A percentile compares a stretch with the other conserved stretches of the same genome.
Conservation (phyloP, 2,113 vertebrate species). For the Turnix velox region DNA sequence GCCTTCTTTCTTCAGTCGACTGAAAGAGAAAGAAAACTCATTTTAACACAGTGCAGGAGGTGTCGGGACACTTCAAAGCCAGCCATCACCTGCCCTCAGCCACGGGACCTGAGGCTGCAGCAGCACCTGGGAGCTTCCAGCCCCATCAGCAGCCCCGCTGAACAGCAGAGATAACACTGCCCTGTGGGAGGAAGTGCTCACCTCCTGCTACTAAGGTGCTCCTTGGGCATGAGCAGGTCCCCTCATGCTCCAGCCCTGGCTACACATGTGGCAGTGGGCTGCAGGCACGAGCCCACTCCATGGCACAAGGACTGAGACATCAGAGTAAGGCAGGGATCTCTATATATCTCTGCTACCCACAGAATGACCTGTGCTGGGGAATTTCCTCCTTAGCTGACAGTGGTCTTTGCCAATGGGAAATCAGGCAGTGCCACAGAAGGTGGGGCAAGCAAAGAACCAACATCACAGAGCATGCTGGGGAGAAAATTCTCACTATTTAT, state of each 20-base stretch:
- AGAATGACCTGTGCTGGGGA: not conserved
- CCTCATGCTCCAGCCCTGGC: not conserved
- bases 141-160: not conserved
- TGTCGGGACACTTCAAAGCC: not conserved
- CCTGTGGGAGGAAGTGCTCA: not conserved
- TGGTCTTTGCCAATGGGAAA: not conserved
- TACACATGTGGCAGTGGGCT: not conserved
- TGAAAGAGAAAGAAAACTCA: slow-evolving; percentile 67
- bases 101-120: not conserved
- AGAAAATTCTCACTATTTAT: not conserved
- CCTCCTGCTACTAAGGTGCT: not conserved
- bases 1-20: slow-evolving; percentile 99
- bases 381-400: not conserved
- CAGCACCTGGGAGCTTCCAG: not conserved
- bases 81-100: not conserved
- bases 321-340: not conserved
- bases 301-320: not conserved
- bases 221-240: not conserved
- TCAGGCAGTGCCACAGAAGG: not conserved
- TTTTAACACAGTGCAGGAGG: not conserved
- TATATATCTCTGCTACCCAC: not conserved
- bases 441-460: not conserved
- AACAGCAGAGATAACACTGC: not conserved
- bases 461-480: not conserved
- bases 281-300: not conserved